Evolutionary conservation across 2,888 invertebrate genomes (phyloP).

Genomic region (Pheosia gnoma): DNA sequence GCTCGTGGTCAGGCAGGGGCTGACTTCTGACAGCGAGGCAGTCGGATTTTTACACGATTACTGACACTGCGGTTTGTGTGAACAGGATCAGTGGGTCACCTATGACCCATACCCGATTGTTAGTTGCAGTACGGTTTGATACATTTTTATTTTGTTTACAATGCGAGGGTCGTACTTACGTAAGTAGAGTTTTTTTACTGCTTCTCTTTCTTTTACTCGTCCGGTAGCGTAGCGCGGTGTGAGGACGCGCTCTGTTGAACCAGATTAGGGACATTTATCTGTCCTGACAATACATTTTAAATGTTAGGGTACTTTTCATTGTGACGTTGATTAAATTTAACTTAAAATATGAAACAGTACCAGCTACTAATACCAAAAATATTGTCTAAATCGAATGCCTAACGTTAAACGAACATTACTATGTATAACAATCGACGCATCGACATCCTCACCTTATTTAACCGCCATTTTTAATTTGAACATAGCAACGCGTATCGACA

Average conservation of each 20-base stretch:
- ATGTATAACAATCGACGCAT: conserved; percentile 31
- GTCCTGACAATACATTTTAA: no score
- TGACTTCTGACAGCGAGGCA: conserved; percentile 25
- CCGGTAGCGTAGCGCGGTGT: conserved; percentile 14
- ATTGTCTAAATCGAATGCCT: neutral
- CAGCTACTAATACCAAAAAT: neutral
- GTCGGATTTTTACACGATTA: conserved; percentile 61
- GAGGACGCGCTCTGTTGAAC: conserved; percentile 31
- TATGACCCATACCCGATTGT: conserved; percentile 16
- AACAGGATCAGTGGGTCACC: conserved; percentile 51
- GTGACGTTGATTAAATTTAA: neutral
- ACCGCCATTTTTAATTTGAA: conserved; percentile 42
- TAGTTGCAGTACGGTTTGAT: neutral
- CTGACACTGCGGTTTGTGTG: conserved; percentile 42
- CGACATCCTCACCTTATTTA: conserved; percentile 25
- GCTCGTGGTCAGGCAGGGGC: conserved; percentile 32
- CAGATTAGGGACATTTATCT: neutral
- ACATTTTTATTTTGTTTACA: no score
- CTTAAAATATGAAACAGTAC: no score
- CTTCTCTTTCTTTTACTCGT: conserved; percentile 4
- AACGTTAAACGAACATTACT: neutral
- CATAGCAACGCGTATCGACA: conserved; percentile 51
- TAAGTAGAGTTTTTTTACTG: neutral
- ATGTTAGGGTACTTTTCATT: neutral
- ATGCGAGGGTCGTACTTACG: neutral